Evolutionary conservation across 2,113 vertebrate genomes (phyloP), one percentile per base, ranked within the genome.

Genomic region (Asarcornis scutulata): DNA sequence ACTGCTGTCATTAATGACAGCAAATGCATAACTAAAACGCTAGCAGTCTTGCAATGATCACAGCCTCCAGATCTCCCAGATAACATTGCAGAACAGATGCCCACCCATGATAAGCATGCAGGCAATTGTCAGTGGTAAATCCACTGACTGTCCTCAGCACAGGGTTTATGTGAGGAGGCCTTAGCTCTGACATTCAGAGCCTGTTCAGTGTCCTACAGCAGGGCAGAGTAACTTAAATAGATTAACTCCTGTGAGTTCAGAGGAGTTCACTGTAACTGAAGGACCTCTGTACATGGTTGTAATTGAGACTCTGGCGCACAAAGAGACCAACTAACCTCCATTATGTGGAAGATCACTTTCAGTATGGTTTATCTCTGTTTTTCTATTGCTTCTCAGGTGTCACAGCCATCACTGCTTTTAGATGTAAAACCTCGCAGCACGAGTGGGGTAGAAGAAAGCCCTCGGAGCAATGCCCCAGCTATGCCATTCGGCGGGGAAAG

Each of bases 401-500:
- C 1, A 1, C 20, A 48, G 29, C n/a, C 1, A 0, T 55, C 4
- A 3, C 29, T 56, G 40, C 46, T 48, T 63, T 76, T 52, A 50
- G 17, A n/a, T 27, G 7, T 44, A 42, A 63, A 81, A 58, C 26
- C 17, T 50, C 50, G 23, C 42, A 38, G 12, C 18, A 3, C 20
- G 29, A 72, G 17, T 1, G 0, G 27, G 52, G 17, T 44, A 18
- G 48, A 59, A 11, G 71, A 34, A 55, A 73, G 56, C 40, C 55
- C 29, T 29, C 0, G 3, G 32, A 44, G 36, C 36, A 48, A 36
- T 11, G 46, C 23, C 67, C 44, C 73, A 55, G 0, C 38, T 1
- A 0, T 68, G 40, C 27, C 29, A 0, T 40, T 50, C 1, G 3
- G 8, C 44, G 55, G 48, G 11, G 36, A 21, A 5, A 69, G 8